Conservation (phyloP, 2,888 invertebrate genomes). For the Incurvaria masculella region DNA sequence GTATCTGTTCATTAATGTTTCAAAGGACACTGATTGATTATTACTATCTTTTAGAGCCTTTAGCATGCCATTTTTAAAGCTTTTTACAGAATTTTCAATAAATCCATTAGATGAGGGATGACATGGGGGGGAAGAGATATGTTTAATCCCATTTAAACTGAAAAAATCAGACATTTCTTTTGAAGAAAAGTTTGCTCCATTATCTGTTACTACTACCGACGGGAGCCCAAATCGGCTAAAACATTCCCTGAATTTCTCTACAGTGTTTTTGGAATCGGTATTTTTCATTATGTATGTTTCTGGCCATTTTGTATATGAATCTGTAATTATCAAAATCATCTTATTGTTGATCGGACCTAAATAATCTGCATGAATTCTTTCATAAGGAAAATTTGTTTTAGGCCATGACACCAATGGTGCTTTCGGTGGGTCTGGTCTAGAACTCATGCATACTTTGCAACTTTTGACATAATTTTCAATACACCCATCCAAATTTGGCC, state of each 20-base stretch:
- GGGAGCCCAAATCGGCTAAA: not conserved
- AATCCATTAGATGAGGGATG: constrained; percentile 7
- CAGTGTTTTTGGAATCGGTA: not conserved
- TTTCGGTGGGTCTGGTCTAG: not conserved
- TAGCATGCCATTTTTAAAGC: not conserved
- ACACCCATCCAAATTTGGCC: constrained; percentile 6
- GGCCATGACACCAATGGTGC: not conserved
- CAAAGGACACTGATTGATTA: not conserved
- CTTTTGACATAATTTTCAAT: constrained; percentile 8
- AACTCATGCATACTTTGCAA: not conserved
- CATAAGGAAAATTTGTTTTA: not conserved
- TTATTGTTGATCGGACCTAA: constrained; percentile 2
- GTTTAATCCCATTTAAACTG: constrained; percentile 7
- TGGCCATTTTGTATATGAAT: constrained; percentile 9
- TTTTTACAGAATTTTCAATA: constrained; percentile 7
- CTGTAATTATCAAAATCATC: constrained; percentile 5
- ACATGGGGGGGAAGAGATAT: constrained; percentile 8
- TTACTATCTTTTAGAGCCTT: not conserved
- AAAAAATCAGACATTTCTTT: constrained; percentile 2
- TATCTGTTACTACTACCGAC: not conserved
- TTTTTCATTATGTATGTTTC: constrained; percentile 9
- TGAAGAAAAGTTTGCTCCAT: constrained; percentile 4
- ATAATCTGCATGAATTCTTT: constrained; percentile 7
- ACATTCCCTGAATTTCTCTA: constrained; percentile 5
- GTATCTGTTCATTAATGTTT: not conserved